These are phyloP conservation scores for Pantherophis vulpinus DNA, from an alignment of 2,797 vertebrate species.

Conservation along the genomic window DNA sequence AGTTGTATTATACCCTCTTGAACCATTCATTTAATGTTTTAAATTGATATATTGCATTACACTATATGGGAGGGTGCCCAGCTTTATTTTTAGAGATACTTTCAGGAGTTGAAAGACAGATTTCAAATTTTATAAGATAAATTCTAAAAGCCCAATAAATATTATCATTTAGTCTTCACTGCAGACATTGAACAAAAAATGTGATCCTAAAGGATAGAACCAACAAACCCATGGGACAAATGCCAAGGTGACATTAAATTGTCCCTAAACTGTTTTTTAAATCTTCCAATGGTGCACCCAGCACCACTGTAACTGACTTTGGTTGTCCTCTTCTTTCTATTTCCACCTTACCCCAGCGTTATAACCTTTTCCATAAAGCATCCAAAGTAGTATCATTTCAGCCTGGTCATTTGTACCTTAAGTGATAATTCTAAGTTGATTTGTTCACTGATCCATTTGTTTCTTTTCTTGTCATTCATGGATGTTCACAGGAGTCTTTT, in stretches of 20 bases:
- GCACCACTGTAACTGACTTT: neutral
- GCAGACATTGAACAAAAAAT: neutral
- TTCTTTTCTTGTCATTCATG: neutral
- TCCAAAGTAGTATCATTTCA: neutral
- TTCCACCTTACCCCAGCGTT: neutral
- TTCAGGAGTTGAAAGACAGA: neutral
- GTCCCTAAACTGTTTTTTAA: neutral
- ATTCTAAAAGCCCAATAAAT: neutral
- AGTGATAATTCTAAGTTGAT: neutral
- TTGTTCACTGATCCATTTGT: neutral
- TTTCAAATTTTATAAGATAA: neutral
- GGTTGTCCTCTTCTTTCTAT: neutral
- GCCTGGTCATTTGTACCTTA: neutral
- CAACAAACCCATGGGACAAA: neutral
- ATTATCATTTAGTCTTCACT: neutral
- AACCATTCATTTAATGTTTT: neutral
- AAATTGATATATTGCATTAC: neutral
- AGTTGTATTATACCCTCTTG: neutral
- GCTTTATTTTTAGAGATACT: neutral
- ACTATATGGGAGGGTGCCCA: neutral
- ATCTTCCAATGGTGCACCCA: neutral
- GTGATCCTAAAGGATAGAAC: neutral
- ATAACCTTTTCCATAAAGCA: neutral
- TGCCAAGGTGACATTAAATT: neutral
- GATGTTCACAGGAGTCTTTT: neutral